Evolutionary conservation across 2,888 invertebrate species (phyloP).

Genomic region (Eremobia ochroleuca): DNA sequence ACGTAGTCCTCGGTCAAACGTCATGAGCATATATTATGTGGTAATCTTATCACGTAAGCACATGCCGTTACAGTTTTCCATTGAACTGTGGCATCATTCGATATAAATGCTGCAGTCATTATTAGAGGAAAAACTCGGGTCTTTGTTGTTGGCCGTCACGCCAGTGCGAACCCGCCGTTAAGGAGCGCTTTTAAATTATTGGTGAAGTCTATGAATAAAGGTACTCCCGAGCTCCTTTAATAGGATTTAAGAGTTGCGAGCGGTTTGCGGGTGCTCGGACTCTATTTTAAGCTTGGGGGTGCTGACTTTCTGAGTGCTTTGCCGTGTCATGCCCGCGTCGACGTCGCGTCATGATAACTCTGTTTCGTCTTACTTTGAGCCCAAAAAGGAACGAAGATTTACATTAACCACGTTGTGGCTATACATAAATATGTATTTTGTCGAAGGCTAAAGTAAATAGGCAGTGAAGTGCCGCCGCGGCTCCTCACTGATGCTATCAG

Average conservation of each 20-base stretch:
- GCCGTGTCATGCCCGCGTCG: conserved; percentile 77
- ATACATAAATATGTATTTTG: conserved; percentile 52
- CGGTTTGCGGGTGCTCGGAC: conserved; percentile 78
- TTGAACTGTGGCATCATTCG: conserved; percentile 69
- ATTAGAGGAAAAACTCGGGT: conserved; percentile 67
- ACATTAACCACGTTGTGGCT: conserved; percentile 41
- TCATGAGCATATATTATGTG: conserved; percentile 44
- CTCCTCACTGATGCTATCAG: conserved; percentile 59
- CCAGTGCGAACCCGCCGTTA: conserved; percentile 52
- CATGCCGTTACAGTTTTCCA: conserved; percentile 63
- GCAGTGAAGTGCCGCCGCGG: conserved; percentile 46
- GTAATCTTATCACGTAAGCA: conserved; percentile 73
- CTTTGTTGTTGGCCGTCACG: conserved; percentile 58
- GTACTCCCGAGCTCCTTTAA: conserved; percentile 75
- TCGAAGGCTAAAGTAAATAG: conserved; percentile 49
- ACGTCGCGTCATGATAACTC: conserved; percentile 61
- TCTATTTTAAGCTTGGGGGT: conserved; percentile 82
- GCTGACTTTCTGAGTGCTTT: conserved; percentile 85
- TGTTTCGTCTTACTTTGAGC: conserved; percentile 56
- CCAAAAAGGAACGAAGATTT: conserved; percentile 48
- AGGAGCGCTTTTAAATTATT: conserved; percentile 67
- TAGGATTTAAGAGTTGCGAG: conserved; percentile 84
- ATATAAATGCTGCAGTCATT: conserved; percentile 58
- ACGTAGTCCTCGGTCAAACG: conserved; percentile 59
- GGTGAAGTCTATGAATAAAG: conserved; percentile 77